These are phyloP conservation scores for Trididemnum clinides DNA, from an alignment of 23 tunicate genomes.

Conservation along the genomic window DNA sequence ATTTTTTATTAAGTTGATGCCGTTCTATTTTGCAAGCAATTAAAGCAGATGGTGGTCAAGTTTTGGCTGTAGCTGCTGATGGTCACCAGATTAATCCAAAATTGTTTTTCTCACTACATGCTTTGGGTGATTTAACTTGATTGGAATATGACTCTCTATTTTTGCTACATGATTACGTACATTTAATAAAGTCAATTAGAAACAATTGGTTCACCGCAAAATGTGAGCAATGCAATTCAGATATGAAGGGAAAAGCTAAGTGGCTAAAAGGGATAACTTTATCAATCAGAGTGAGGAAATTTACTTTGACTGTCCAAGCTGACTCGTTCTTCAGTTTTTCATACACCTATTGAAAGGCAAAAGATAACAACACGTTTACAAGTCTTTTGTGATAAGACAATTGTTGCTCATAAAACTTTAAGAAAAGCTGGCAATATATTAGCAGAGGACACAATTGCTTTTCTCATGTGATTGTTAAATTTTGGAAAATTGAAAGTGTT, in stretches of 20 bases:
- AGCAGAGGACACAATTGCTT: not conserved
- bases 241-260: not conserved
- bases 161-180: not conserved
- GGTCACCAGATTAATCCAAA: not conserved
- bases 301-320: not conserved
- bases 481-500: conserved; percentile 3
- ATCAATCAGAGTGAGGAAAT: conserved; percentile 1
- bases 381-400: not conserved
- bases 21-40: not conserved
- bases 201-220: not conserved
- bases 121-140: not conserved
- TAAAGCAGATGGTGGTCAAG: not conserved
- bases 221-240: not conserved
- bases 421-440: not conserved
- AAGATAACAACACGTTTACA: not conserved
- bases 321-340: not conserved
- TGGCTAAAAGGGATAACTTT: too few species aligned
- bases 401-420: not conserved
- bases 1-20: not conserved
- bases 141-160: not conserved
- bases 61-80: not conserved
- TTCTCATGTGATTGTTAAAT: not conserved
- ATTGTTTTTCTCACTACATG: not conserved
- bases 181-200: not conserved
- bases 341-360: not conserved